These are phyloP conservation scores for Campaea margaritaria DNA, from an alignment of 2,888 invertebrate genomes.

Conservation along the genomic window DNA sequence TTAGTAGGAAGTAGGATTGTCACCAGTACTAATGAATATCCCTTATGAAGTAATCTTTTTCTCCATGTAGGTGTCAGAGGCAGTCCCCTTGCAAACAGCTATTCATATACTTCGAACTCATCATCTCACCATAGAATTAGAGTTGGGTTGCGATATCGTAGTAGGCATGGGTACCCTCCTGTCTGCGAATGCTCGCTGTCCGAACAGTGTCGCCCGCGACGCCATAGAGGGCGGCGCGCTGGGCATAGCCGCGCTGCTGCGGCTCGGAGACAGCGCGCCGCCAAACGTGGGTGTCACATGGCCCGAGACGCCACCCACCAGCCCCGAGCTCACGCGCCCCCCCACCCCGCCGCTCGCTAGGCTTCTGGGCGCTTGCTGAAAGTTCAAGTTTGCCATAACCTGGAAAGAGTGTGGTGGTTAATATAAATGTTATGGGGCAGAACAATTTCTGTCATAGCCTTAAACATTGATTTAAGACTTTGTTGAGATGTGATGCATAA, in stretches of 20 bases:
- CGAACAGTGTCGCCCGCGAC: slow-evolving; percentile 88
- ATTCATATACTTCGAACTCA: no score
- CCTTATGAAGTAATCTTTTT: no score
- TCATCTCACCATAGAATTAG: slow-evolving; percentile 81
- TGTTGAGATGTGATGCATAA: no score
- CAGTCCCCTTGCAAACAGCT: no score
- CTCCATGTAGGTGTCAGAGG: no score
- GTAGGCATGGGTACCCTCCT: slow-evolving; percentile 89
- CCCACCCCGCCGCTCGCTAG: slow-evolving; percentile 89
- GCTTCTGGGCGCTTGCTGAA: slow-evolving; percentile 95
- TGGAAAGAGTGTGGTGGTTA: slow-evolving; percentile 52
- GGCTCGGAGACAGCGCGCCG: slow-evolving; percentile 79
- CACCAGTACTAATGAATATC: no score
- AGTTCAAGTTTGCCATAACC: slow-evolving; percentile 98
- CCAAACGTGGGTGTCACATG: slow-evolving; percentile 84
- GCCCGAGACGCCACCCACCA: slow-evolving; percentile 89
- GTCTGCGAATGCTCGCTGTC: slow-evolving; percentile 92
- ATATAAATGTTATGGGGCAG: no score
- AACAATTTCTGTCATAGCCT: no score
- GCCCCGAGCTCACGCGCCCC: slow-evolving; percentile 86
- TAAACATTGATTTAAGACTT: no score
- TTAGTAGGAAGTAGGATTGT: no score
- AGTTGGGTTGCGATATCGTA: slow-evolving; percentile 82
- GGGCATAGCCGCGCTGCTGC: slow-evolving; percentile 75
- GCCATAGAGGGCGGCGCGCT: slow-evolving; percentile 85